Evolutionary conservation across 2,113 vertebrate species (phyloP).

Genomic region (Manacus vitellinus): DNA sequence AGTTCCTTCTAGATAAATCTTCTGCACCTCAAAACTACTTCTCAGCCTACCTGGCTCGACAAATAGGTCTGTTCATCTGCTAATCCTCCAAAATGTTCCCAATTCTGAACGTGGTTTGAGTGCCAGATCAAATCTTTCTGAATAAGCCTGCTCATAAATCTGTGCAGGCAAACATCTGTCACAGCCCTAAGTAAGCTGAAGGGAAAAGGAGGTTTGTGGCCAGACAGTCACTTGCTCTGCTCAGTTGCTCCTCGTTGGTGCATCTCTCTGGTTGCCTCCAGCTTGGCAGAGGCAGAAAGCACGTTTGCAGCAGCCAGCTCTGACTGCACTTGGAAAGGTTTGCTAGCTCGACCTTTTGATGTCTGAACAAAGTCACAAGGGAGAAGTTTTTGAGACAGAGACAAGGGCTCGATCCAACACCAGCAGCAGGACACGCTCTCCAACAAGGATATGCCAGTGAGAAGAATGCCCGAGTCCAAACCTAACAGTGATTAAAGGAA

Average conservation of each 20-base stretch:
- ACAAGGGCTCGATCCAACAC: background rate
- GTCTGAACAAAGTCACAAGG: background rate
- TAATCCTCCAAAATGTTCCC: background rate
- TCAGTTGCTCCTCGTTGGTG: background rate
- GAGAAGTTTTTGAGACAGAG: background rate
- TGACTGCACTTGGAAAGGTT: background rate
- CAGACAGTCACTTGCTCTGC: background rate
- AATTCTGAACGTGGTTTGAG: background rate
- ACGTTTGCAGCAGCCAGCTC: background rate
- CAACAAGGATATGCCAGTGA: background rate
- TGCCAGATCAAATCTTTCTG: constrained; percentile 31
- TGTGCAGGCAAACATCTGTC: constrained; percentile 15
- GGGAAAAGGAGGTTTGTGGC: background rate
- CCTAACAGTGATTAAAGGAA: background rate
- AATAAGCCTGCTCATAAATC: constrained; percentile 44
- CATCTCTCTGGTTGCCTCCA: background rate
- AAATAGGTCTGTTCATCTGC: constrained; percentile 8
- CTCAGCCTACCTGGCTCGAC: background rate
- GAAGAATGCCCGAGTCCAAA: background rate
- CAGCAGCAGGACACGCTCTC: background rate
- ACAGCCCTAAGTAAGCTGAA: background rate
- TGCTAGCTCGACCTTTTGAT: background rate
- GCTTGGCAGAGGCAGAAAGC: background rate
- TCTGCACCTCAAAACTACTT: background rate
- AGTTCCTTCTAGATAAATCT: background rate